Base-by-base conservation (phyloP, 2,888 invertebrate genomes). In the Meganola albula region DNA sequence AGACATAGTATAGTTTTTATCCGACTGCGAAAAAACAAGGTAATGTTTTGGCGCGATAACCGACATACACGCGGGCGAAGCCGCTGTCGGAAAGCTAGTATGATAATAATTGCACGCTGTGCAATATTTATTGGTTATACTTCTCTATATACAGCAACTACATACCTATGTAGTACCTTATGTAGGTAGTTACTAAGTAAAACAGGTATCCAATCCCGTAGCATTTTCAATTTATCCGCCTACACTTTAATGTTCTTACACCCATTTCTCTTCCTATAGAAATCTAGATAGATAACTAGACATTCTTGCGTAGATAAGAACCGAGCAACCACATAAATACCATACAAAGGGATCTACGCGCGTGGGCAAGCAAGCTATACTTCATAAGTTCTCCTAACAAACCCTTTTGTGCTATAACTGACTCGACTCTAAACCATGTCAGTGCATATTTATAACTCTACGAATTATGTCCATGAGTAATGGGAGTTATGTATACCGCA, bases 351-450 rank as follows among this genome's bases (percentile, higher is more conserved):
- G 49, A 51, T 49, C 57, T 58, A 62, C 48, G 48, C 45, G 75
- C 78, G 78, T 77, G 73, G 75, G 79, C 73, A 68, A 68, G 60
- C 60, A 59, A 59, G 63, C 58, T 63, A 67, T 78, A 63, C 69
- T 73, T 77, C 78, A 82, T 80, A 78, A 72, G 64, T 73, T 77
- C 75, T 68, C 71, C 83, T 84, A 84, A 85, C 85, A 84, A 85
- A 83, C 82, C 82, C 78, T 79, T 77, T 84, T 83, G 80, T 83
- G 65, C 38, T 40, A 55, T 54, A 70, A 79, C 63, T 77, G 74
- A 78, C 66, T 60, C 59, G 50, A 48, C 66, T 63, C 63, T 77
- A 80, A 80, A 76, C 65, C 69, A 75, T 74, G 80, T 79, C 80
- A 61, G 65, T 65, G 62, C 63, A 59, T 82, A 80, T 83, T 82